Base-by-base conservation (phyloP, 2,888 invertebrate species). In the Fragum fragum region DNA sequence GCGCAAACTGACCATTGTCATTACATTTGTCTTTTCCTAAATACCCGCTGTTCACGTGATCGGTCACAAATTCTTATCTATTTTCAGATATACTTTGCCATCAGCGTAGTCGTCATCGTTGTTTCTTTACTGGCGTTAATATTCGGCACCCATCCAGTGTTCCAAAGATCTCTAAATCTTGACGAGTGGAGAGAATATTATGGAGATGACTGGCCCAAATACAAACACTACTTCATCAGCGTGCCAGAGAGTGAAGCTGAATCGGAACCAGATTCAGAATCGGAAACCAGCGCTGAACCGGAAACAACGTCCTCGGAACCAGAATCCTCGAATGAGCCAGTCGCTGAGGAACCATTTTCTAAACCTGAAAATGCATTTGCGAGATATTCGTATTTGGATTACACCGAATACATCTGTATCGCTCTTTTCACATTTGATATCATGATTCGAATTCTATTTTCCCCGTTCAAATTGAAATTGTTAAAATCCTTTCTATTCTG, bases 361-460 rank as follows among this genome's bases (percentile, higher is more conserved):
- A 69, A 86, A 11, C 83, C 87, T 26, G 79, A 81, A 57, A 78
- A 83, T 26, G 86, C 83, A 7, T 76, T 72, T 28, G 81, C 79
- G 21, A 73, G 81, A 39, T 70, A 79, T 52, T 53, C 57, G 7
- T 87, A 83, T 70, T 52, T 90, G 53, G 72, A 70, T 47, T 81
- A 88, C 39, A 81, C 87, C 1, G 89, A 89, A 72, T 84, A 77
- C 63, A 68, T 79, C 21, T 86, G 85, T 29, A 81, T 88, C 6
- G 82, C 74, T 5, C 87, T 90, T 53, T 92, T 93, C 76, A 87
- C 90, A 1, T 11, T 90, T 0, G 93, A 93, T 57, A 75, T 92
- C 16, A 32, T 91, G 5, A 52, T 90, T 7, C 72, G 91, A 18
- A 42, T 89, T 2, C 32, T 88, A 6, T 86, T 90, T 47, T 89